These are phyloP conservation scores for Bergia sp. DNA, from an alignment of 92 coral and sea anemone genomes.

Conservation along the genomic window DNA sequence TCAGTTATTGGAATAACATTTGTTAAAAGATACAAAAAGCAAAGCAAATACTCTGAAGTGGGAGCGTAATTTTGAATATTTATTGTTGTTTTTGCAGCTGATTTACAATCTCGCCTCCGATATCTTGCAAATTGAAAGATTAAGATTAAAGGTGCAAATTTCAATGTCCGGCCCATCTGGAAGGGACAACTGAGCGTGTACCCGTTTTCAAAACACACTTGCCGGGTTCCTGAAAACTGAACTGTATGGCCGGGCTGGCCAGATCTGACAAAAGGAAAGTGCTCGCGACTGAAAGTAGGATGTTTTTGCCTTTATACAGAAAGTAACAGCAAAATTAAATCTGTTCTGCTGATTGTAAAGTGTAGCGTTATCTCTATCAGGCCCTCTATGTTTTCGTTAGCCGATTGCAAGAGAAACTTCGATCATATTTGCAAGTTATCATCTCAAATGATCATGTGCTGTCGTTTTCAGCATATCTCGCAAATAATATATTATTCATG, in stretches of 20 bases:
- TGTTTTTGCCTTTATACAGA: background rate
- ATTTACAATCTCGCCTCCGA: background rate
- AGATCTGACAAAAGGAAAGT: slow-evolving; percentile 13
- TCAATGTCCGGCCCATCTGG: slow-evolving; percentile 1
- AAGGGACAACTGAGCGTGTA: background rate
- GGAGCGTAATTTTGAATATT: background rate
- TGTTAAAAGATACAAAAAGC: background rate
- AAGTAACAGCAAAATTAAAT: slow-evolving; percentile 20
- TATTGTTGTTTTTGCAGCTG: background rate
- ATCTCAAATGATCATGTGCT: slow-evolving; percentile 10
- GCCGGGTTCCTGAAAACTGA: slow-evolving; percentile 28
- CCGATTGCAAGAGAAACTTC: slow-evolving; percentile 20
- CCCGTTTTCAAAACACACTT: slow-evolving; percentile 14
- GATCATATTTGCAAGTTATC: slow-evolving; percentile 21
- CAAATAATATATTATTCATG: slow-evolving; percentile 13
- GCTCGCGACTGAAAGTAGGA: slow-evolving; percentile 9
- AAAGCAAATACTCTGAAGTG: background rate
- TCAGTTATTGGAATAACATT: background rate
- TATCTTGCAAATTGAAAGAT: slow-evolving; percentile 9
- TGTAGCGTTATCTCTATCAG: slow-evolving; percentile 14
- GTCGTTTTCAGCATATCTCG: slow-evolving; percentile 18
- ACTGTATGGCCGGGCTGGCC: slow-evolving; percentile 23
- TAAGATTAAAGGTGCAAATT: slow-evolving; percentile 3
- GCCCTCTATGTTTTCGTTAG: slow-evolving; percentile 20
- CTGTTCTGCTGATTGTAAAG: slow-evolving; percentile 7